Base-by-base conservation (phyloP, 2,888 invertebrate species). In the Baccha elongata region DNA sequence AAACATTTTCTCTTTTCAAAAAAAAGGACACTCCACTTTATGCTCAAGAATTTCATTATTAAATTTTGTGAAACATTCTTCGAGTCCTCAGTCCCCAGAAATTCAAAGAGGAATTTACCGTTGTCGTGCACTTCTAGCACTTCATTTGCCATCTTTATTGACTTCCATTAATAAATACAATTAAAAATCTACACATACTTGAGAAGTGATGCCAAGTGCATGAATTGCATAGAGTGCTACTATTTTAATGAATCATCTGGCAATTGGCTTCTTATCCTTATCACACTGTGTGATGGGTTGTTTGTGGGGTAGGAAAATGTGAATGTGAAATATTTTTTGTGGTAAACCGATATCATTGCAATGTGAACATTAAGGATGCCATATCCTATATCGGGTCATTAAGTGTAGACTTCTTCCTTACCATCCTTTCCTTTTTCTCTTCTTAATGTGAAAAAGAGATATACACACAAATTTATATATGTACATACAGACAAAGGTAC, bases 301-400 rank as follows among this genome's bases (percentile, higher is more conserved):
- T 11, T 26, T 26, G 19, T 13, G 23, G 8, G 29, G 2, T 8
- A 32, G 29, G 29, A 32, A 8, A 6, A 7, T 15, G 26, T 19
- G 60, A 75, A 72, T 78, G 48, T 72, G 67, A 72, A 78, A 64
- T 78, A 78, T 72, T 78, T n/a, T 71, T 71, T 78, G 64, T 15
- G 71, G 76, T 65, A 64, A 71, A 3, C 58, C 71, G 64, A 71
- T 71, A 65, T 40, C 71, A 71, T 64, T 64, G 75, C 69, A 40
- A 69, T 76, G 71, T 58, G 40, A 55, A 35, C 71, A 55, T 64
- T 64, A 35, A 32, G 35, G 17, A 50, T 23, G 23, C 26, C 42
- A 35, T 60, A 67, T 17, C 58, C 58, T 62, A 52, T 65, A 62
- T 71, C 42, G 71, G 42, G 58, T 71, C 72, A 72, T 78, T 78